Evolutionary conservation across 2,888 invertebrate genomes (phyloP).

Genomic region (Protonemura montana): DNA sequence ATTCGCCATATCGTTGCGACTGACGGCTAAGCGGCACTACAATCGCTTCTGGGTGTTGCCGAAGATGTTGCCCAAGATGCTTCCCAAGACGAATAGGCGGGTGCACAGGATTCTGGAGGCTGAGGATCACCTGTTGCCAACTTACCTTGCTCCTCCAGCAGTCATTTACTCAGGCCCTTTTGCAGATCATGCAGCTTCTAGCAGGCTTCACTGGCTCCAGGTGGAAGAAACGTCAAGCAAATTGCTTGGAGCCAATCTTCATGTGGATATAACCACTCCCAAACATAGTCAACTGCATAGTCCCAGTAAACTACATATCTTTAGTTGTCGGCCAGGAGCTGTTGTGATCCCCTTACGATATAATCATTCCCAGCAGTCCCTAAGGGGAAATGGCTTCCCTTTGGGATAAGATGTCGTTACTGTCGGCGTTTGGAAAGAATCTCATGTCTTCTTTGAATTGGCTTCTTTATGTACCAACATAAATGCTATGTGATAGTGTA

Average conservation of each 20-base stretch:
- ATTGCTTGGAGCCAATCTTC: constrained; percentile 12
- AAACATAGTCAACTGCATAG: constrained; percentile 49
- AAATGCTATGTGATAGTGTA: not conserved
- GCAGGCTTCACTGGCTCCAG: constrained; percentile 39
- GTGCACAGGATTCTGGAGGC: not conserved
- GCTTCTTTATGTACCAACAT: constrained; percentile 7
- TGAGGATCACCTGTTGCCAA: not conserved
- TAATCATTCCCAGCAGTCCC: constrained; percentile 37
- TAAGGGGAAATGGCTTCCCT: not conserved
- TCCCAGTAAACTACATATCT: constrained; percentile 53
- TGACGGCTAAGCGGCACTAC: constrained; percentile 45
- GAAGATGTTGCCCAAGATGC: constrained; percentile 42
- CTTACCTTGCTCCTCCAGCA: constrained; percentile 51
- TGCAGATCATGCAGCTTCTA: constrained; percentile 46
- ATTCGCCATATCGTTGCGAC: constrained; percentile 50
- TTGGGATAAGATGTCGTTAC: not conserved
- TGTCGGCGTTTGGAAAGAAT: not conserved
- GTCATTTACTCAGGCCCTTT: constrained; percentile 55
- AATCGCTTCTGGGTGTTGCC: constrained; percentile 52
- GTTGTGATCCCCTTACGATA: constrained; percentile 51
- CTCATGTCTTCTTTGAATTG: constrained; percentile 4
- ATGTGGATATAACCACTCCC: not conserved
- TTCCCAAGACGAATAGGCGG: not conserved
- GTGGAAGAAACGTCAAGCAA: constrained; percentile 50
- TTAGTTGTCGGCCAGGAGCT: constrained; percentile 54